phyloP scores from a whole-genome alignment of 2,888 invertebrate genomes.

The Sipha maydis region DNA sequence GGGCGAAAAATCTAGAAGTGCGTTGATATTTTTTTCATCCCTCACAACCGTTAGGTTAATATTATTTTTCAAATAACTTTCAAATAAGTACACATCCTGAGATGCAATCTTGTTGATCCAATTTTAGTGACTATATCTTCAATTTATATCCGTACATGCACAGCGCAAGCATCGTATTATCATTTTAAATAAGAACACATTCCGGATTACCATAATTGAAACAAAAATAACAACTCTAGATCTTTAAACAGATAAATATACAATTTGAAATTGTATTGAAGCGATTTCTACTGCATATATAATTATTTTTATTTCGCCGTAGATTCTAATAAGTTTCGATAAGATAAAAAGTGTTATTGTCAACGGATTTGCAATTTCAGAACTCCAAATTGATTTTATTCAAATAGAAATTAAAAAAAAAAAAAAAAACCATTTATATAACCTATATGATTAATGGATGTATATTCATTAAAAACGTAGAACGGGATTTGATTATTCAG shows the following conservation, averaged over 20 bases:
- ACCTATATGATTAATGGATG: not conserved
- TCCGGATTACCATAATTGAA: constrained; percentile 48
- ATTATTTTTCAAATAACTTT: constrained; percentile 45
- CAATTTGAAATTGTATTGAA: constrained; percentile 26
- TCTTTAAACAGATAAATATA: constrained; percentile 42
- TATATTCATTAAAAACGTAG: not conserved
- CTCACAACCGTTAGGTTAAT: constrained; percentile 17
- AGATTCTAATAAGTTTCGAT: not conserved
- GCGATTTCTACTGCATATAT: not conserved
- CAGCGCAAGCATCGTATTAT: not conserved
- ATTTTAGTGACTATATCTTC: constrained; percentile 47
- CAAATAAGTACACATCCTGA: constrained; percentile 6
- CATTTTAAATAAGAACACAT: constrained; percentile 33
- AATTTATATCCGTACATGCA: constrained; percentile 20
- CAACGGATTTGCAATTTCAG: not conserved
- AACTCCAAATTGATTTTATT: not conserved
- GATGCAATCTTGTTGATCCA: constrained; percentile 42
- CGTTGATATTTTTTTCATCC: constrained; percentile 32
- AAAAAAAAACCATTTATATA: not conserved
- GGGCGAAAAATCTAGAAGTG: constrained; percentile 8
- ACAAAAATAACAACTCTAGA: constrained; percentile 40
- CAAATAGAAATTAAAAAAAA: not conserved
- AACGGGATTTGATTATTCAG: not conserved
- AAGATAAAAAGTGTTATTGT: not conserved
- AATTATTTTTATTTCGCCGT: constrained; percentile 4